Evolutionary conservation across 2,888 invertebrate genomes (phyloP), one percentile per base, ranked within the genome.

Genomic region (Leucoma salicis): DNA sequence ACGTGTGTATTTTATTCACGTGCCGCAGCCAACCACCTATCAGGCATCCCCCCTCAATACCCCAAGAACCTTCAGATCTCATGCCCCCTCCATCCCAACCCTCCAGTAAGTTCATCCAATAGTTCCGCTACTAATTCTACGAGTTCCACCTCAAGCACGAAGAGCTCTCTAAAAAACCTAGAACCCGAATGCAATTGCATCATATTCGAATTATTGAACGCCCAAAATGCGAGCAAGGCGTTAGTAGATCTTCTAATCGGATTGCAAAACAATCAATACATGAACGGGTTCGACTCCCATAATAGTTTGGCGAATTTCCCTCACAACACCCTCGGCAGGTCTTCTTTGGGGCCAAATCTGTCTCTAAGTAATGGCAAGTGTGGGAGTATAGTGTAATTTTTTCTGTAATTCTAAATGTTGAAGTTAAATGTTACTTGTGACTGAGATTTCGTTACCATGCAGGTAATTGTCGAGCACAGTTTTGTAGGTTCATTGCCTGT

Each of bases 1-100:
- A 80, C 86, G 1, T 90, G 90, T 69, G 82, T 90, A 42, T 89
- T 90, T 78, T 88, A 90, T 78, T 88, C 90, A 8, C 84, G 88
- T 2, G 86, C 89, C 0, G 90, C 90, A n/a, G 86, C 87, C 47
- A 84, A 87, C 63, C 90, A 90, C 50, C 76, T 90, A 2, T 77
- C 86, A 0, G 85, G 86, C 6, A 86, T 89, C 36, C 89, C 90
- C 29, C 57, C 72, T 0, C 89, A 86, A 50, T 78, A 71, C 62
- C 86, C 88, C 27, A 65, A 63, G 16, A 67, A 63, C 41, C 67
- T 90, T 12, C 90, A 90, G 48, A 74, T 90, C 0, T 32, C 74
- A 16, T 90, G 90, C 57, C 86, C 87, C 0, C 62, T 88, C 7
- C 90, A 90, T 72, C 74, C 86, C 36, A 52, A 47, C 47, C 78